These are phyloP conservation scores for Falco peregrinus DNA, from an alignment of 2,797 vertebrate species.

Conservation along the genomic window DNA sequence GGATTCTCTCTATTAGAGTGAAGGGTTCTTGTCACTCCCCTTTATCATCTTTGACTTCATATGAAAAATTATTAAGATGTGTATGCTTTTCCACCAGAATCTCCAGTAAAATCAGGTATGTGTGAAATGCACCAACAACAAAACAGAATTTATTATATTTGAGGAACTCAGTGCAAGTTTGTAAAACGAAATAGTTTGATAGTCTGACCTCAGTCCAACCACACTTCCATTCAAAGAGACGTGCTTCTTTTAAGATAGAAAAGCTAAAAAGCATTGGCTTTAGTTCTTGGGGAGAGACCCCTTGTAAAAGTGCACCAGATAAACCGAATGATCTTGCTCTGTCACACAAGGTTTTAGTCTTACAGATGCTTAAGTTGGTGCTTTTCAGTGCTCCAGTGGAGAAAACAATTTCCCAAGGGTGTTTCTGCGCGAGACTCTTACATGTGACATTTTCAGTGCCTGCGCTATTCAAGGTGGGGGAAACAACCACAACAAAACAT, in stretches of 20 bases:
- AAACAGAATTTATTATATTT: neutral
- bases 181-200: neutral
- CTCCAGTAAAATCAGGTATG: neutral
- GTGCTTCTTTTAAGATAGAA: neutral
- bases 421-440: neutral
- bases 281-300: neutral
- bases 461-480: neutral
- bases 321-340: neutral
- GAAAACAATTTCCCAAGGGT: neutral
- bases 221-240: neutral
- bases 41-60: neutral
- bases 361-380: neutral
- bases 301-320: neutral
- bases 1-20: neutral
- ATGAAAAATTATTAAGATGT: neutral
- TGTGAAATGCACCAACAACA: neutral
- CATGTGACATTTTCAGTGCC: neutral
- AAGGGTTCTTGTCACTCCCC: neutral
- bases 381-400: neutral
- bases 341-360: constrained; percentile 20
- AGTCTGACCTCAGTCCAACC: neutral
- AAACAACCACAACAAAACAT: neutral
- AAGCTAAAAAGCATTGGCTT: neutral
- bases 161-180: neutral
- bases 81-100: neutral